phyloP scores from a whole-genome alignment of 2,113 vertebrate genomes.

The Cyrtonyx montezumae region DNA sequence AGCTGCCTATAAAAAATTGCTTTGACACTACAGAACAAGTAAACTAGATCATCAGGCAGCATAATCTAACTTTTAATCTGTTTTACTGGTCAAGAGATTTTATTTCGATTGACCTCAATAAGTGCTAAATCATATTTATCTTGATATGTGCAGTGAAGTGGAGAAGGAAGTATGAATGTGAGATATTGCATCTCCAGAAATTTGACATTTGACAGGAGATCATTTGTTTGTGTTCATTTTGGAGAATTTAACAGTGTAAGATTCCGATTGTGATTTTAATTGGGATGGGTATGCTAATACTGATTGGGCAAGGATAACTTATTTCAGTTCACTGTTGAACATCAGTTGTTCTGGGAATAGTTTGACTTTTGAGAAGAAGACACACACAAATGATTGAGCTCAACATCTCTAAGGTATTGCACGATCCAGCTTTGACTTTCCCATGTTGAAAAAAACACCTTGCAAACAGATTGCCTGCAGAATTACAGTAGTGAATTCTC shows the following conservation, averaged over 20 bases:
- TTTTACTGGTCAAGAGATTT: neutral
- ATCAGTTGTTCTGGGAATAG: neutral
- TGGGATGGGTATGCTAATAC: neutral
- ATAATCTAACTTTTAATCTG: neutral
- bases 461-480: neutral
- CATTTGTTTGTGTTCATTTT: neutral
- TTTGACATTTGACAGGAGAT: neutral
- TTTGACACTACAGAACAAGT: neutral
- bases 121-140: neutral
- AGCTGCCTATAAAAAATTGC: neutral
- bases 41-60: neutral
- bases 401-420: neutral
- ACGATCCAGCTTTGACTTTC: neutral
- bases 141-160: neutral
- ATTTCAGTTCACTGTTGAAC: neutral
- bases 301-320: fast-evolving
- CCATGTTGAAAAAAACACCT: neutral
- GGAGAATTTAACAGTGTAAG: neutral
- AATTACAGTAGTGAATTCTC: neutral
- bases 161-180: neutral
- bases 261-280: neutral
- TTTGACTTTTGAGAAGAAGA: neutral
- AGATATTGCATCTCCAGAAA: neutral
- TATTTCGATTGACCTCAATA: neutral
- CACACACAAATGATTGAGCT: neutral